These are phyloP conservation scores for Eurypyga helias DNA, from an alignment of 2,113 vertebrate species.

Conservation along the genomic window DNA sequence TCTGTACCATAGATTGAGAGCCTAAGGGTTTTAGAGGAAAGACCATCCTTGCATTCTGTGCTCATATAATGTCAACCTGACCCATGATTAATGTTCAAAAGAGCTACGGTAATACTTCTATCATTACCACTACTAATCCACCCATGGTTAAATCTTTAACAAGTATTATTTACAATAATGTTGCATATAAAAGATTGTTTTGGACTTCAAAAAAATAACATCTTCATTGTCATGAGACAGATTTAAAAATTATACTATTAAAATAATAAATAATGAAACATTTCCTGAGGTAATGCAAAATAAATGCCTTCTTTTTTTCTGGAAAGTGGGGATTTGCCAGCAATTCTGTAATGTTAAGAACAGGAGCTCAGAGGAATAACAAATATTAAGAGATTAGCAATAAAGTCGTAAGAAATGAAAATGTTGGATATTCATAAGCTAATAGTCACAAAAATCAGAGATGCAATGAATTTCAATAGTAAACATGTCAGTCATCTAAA, in stretches of 20 bases:
- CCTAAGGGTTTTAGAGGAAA: not conserved
- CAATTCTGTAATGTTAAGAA: not conserved
- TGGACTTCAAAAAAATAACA: not conserved
- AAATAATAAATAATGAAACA: not conserved
- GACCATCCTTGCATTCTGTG: not conserved
- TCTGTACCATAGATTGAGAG: not conserved
- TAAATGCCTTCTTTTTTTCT: not conserved
- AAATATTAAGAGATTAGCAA: not conserved
- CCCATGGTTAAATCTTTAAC: not conserved
- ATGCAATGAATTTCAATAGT: not conserved
- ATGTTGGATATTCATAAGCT: not conserved
- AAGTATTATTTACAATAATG: not conserved
- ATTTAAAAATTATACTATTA: not conserved
- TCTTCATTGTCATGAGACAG: not conserved
- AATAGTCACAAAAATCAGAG: conserved; percentile 11
- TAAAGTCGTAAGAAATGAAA: not conserved
- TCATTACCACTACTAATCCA: not conserved
- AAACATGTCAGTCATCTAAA: not conserved
- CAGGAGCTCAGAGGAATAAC: not conserved
- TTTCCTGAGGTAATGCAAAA: not conserved
- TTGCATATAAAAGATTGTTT: not conserved
- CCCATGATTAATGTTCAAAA: not conserved
- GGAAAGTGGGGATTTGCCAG: not conserved
- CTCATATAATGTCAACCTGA: not conserved
- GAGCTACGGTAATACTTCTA: not conserved